Evolutionary conservation across 2,113 vertebrate species (phyloP).

Genomic region (Myotis lucifugus): DNA sequence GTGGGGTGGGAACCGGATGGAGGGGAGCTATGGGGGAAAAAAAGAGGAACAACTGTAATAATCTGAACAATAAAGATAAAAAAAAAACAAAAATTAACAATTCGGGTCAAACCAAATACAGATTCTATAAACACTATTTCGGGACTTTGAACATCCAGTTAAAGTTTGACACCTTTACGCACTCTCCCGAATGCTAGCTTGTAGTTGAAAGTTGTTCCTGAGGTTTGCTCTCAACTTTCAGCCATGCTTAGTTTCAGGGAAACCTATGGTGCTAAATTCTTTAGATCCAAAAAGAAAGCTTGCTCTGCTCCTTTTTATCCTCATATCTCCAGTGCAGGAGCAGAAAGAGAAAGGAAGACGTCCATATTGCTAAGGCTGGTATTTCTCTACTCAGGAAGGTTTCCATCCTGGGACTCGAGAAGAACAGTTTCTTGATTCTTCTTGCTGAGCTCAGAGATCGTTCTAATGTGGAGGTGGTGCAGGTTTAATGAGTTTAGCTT

Average conservation of each 20-base stretch:
- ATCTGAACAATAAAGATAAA: no score
- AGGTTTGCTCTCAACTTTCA: not conserved
- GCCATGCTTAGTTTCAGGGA: not conserved
- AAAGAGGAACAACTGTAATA: no score
- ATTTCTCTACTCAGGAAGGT: not conserved
- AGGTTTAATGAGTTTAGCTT: constrained; percentile 8
- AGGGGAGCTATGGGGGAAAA: no score
- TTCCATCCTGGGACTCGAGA: not conserved
- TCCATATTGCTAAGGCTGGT: not conserved
- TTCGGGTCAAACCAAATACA: not conserved
- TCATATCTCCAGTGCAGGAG: not conserved
- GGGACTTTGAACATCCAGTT: not conserved
- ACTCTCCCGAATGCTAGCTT: not conserved
- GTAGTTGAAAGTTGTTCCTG: not conserved
- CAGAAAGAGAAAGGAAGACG: constrained; percentile 18
- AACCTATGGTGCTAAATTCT: not conserved
- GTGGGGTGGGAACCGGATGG: no score
- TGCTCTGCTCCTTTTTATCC: not conserved
- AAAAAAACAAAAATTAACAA: no score
- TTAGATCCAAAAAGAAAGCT: not conserved
- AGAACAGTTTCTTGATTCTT: not conserved
- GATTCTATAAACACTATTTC: constrained; percentile 19
- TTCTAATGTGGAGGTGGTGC: not conserved
- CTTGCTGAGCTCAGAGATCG: not conserved
- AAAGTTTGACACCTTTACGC: not conserved